Evolutionary conservation across 2,888 invertebrate genomes (phyloP), one percentile per base, ranked within the genome.

Genomic region (Heteromurus nitidus): DNA sequence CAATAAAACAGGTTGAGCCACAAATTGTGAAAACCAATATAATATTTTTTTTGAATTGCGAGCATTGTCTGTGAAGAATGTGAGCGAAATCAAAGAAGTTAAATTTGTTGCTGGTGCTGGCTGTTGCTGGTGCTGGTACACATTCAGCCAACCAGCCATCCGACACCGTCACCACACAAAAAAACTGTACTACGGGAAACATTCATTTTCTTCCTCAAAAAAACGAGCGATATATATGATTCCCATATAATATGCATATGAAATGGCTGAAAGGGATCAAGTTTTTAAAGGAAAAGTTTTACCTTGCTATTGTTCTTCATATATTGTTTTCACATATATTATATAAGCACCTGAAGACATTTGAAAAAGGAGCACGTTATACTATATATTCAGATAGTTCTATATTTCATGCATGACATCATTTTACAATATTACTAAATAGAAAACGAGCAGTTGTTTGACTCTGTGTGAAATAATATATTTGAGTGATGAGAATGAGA

Each of bases 11-110:
- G 65, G 65, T 67, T 67, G 65, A 75, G 75, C 67, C 75, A 64
- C 75, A 75, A 75, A 75, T 75, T 75, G 75, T 75, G 75, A 75
- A 75, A 75, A 55, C 67, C 67, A 75, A 75, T 75, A 73, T 64
- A 72, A 55, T 72, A 62, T 64, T 67, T 67, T 64, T 67, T 75
- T 65, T 75, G 55, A 75, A 75, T 67, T 75, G 75, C 18, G 67
- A 67, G 64, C 64, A 74, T 64, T 74, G 64, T 47, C 60, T 62
- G 67, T 55, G 64, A 75, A 65, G 50, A 75, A 75, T 75, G 67
- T 75, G 75, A 42, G 58, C 65, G 75, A 75, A 75, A 75, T 75
- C 75, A 75, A 75, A 75, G 67, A 75, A 67, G 55, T 42, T 67
- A 58, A 75, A 75, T 75, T 75, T 75, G 53, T 75, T 75, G 65